Base-by-base conservation (phyloP, 35 echinoderm and acorn worm species). In the Diadema setosum region DNA sequence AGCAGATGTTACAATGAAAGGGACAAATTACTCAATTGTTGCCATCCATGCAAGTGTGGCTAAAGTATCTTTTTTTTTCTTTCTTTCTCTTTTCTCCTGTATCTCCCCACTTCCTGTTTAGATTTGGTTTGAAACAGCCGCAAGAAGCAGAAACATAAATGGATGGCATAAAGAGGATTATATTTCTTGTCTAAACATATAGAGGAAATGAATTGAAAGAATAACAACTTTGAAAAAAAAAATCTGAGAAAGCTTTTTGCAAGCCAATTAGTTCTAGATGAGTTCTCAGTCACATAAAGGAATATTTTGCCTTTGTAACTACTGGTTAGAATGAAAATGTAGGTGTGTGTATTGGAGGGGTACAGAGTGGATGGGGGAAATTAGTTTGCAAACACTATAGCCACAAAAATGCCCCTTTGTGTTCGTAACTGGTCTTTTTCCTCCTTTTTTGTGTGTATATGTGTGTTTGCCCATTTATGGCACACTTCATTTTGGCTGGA, bases 401-500 rank as follows among this genome's bases (percentile, higher is more conserved):
- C 40, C 65, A 67, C 43, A 31, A 45, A 87, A 75, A 15, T 5
- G 56, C 31, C 46, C 27, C 29, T 55, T 46, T 29, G 12, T 17
- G 34, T 30, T n/a, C 15, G 82, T 24, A 55, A 35, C 31, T 5
- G 30, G 21, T 23, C 44, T 44, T 70, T 43, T 87, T 75, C 49
- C 39, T 87, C 41, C 67, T 73, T 35, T 7, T 39, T 18, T 8
- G 17, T 73, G 7, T 35, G 65, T 65, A 74, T 35, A 74, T 37
- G 45, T 75, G 23, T 67, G 59, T 70, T 87, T 75, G 64, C 73
- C 40, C 73, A 78, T 78, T 78, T 78, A 67, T 5, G 73, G 33
- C 44, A 41, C 73, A 39, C 35, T 78, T 42, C 73, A 78, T 36
- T 33, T 25, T 21, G 27, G 44, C 27, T 41, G n/a, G 44, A 25